Evolutionary conservation across 2,888 invertebrate species (phyloP).

Genomic region (Troides oblongomaculatus): DNA sequence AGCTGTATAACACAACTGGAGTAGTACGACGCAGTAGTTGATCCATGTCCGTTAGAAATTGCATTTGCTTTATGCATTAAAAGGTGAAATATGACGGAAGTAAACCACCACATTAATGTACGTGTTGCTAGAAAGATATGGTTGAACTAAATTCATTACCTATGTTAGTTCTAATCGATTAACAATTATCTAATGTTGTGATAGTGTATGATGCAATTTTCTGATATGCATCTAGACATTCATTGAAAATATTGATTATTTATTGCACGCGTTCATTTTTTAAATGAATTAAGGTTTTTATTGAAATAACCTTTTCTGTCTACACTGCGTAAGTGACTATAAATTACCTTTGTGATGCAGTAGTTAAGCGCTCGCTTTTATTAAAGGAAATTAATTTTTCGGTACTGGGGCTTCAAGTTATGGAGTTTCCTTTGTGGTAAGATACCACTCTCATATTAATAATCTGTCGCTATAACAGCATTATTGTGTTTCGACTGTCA

Average conservation of each 20-base stretch:
- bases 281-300: not conserved
- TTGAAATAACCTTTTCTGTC: not conserved
- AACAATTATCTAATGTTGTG: not conserved
- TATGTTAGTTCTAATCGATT: not conserved
- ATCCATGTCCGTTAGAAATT: not conserved
- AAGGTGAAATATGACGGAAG: not conserved
- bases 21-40: constrained; percentile 1
- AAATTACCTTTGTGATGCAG: too few species aligned
- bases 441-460: too few species aligned
- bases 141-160: not conserved
- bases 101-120: not conserved
- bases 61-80: not conserved
- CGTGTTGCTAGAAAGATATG: not conserved
- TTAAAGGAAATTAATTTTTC: too few species aligned
- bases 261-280: not conserved
- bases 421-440: too few species aligned
- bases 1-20: constrained; percentile 48
- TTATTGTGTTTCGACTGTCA: too few species aligned
- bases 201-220: constrained; percentile 5
- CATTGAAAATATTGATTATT: not conserved
- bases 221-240: not conserved
- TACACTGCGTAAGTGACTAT: not conserved
- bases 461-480: too few species aligned
- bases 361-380: too few species aligned
- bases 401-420: too few species aligned